These are phyloP conservation scores for Pangasianodon gigas DNA, from an alignment of 2,113 vertebrate species.

Conservation along the genomic window DNA sequence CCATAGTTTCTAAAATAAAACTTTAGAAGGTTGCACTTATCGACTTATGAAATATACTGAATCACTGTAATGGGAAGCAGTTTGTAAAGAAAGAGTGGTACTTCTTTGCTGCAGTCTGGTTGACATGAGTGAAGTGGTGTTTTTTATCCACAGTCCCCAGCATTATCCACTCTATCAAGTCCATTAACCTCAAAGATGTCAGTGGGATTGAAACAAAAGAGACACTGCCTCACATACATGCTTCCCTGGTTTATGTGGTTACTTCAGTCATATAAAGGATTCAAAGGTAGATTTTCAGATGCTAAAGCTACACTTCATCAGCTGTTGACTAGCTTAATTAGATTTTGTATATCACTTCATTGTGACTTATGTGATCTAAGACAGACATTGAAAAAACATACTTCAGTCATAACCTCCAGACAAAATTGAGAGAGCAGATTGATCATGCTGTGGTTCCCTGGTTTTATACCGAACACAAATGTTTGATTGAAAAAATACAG, in stretches of 20 bases:
- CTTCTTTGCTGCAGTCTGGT: conserved; percentile 29
- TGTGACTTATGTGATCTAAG: not conserved
- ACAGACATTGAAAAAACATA: not conserved
- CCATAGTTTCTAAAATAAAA: not conserved
- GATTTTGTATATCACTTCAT: not conserved
- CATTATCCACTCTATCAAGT: conserved; percentile 16
- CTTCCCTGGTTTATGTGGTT: not conserved
- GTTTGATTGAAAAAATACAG: too few species aligned
- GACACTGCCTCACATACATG: not conserved
- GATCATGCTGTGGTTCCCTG: too few species aligned
- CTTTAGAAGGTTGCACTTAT: not conserved
- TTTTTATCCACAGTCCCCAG: conserved; percentile 8
- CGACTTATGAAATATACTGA: not conserved
- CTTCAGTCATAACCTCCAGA: too few species aligned
- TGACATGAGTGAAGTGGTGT: conserved; percentile 24
- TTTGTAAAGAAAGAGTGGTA: not conserved
- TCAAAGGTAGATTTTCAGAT: not conserved
- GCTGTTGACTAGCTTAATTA: not conserved
- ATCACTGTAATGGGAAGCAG: not conserved
- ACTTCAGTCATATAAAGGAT: not conserved
- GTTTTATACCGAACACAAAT: too few species aligned
- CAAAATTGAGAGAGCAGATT: too few species aligned
- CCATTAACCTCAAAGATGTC: conserved; percentile 24
- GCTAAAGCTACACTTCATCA: not conserved
- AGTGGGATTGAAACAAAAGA: not conserved